These are phyloP conservation scores for Cyclargus thomasi DNA, from an alignment of 1,140 invertebrate genomes.

Conservation along the genomic window DNA sequence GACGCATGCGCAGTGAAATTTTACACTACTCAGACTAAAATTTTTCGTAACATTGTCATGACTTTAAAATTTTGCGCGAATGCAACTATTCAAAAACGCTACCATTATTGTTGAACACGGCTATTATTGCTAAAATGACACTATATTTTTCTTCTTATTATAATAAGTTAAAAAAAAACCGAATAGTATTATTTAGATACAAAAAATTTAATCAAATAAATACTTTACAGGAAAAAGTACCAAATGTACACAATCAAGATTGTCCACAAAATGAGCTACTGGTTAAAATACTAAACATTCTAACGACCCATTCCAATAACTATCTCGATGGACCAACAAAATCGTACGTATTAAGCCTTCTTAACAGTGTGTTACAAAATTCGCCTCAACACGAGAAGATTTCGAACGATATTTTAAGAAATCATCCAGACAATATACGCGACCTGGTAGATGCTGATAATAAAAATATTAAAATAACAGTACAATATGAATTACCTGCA, in stretches of 20 bases:
- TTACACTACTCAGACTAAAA: too few species aligned
- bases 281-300: conserved; percentile 17
- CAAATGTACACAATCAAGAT: background rate
- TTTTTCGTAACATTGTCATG: too few species aligned
- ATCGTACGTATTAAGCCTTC: background rate
- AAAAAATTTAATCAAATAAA: background rate
- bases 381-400: background rate
- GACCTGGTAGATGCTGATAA: conserved; percentile 17
- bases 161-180: too few species aligned
- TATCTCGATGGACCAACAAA: background rate
- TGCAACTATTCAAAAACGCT: too few species aligned
- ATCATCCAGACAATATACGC: background rate
- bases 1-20: too few species aligned
- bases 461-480: conserved; percentile 22
- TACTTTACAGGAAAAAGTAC: background rate
- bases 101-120: too few species aligned
- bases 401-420: background rate
- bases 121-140: too few species aligned
- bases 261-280: conserved; percentile 19
- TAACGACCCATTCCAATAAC: conserved; percentile 10
- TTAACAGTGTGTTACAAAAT: background rate
- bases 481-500: conserved; percentile 26
- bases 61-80: too few species aligned
- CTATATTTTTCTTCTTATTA: too few species aligned
- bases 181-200: too few species aligned